A percentile compares a stretch with the other conserved stretches of the same genome.
These are phyloP conservation scores for Dryobotodes eremita DNA, from an alignment of 2,888 invertebrate species.

Conservation along the genomic window DNA sequence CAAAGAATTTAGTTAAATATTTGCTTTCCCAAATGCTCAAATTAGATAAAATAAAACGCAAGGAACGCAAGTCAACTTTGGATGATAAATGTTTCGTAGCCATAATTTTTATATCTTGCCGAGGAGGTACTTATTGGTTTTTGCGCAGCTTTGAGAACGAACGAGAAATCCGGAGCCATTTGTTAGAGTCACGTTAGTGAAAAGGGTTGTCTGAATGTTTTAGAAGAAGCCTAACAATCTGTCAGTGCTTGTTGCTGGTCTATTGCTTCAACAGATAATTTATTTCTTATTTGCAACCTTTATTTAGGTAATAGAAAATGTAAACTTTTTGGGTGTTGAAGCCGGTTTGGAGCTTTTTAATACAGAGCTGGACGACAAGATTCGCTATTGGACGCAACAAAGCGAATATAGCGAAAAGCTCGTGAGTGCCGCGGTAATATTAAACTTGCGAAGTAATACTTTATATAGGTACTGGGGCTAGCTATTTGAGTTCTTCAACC, in stretches of 20 bases:
- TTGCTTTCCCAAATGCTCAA: constrained; percentile 60
- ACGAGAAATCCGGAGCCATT: constrained; percentile 56
- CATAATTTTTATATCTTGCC: constrained; percentile 50
- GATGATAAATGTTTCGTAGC: constrained; percentile 57
- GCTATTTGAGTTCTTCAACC: background rate
- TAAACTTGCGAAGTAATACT: constrained; percentile 17
- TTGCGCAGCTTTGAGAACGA: constrained; percentile 43
- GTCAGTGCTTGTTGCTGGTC: constrained; percentile 43
- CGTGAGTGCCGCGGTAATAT: constrained; percentile 20
- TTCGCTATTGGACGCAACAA: constrained; percentile 33
- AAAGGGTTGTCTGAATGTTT: constrained; percentile 61
- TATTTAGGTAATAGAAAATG: constrained; percentile 15
- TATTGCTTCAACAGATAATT: constrained; percentile 38
- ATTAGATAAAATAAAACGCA: constrained; percentile 64
- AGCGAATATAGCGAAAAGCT: constrained; percentile 23
- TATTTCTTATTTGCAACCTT: constrained; percentile 14
- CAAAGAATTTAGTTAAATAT: constrained; percentile 65
- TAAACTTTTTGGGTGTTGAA: background rate
- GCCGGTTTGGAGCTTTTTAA: constrained; percentile 17
- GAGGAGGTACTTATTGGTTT: constrained; percentile 58
- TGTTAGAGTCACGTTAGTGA: constrained; percentile 65
- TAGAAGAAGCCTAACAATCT: constrained; percentile 45
- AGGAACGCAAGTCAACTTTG: constrained; percentile 55
- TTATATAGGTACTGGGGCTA: background rate
- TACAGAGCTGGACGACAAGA: constrained; percentile 12